Base-by-base conservation (phyloP, 2,113 vertebrate genomes). In the Tragelaphus strepsiceros region DNA sequence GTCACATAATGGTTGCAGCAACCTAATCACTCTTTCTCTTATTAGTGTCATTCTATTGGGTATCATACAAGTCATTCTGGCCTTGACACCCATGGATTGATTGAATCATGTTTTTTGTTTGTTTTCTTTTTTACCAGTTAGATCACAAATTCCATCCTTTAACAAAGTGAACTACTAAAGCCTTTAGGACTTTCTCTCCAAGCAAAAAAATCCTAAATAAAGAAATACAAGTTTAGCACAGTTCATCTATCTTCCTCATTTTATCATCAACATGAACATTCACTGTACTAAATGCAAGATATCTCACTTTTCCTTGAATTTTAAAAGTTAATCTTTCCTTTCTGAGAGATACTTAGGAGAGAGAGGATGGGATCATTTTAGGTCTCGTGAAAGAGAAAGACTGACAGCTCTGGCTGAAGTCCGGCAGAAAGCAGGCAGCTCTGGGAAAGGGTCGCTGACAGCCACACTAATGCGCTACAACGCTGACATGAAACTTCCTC, bases 371-470 rank as follows among this genome's bases (percentile, higher is more conserved):
- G 71, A 96, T 98, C 62, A 39, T 98, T 97, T 97, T 30, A 88
- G 1, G 80, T 71, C 77, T 96, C 59, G 51, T 78, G 62, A 90
- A 98, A 97, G 64, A 96, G 91, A 96, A 80, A 93, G 96, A 95
- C 13, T 98, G 88, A 58, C 96, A 95, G 53, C 91, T n/a, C 49
- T 53, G 89, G 54, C 95, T 97, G 92, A 74, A 97, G 96, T 80
- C 91, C 10, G 88, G 43, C 96, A 92, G 96, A 97, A 98, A 93
- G 88, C 97, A 92, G 15, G 0, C 39, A 71, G 96, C 97, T 93
- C 97, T 87, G 22, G 92, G 97, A 95, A 94, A 87, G 93, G 64
- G 54, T 85, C 97, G 92, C 96, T 98, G 98, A 97, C 49, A 94
- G 58, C 64, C 49, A 19, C 1, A 0, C 94, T 96, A 95, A 77